Base-by-base conservation (phyloP, 2,888 invertebrate genomes). In the Oligia fasciuncula region DNA sequence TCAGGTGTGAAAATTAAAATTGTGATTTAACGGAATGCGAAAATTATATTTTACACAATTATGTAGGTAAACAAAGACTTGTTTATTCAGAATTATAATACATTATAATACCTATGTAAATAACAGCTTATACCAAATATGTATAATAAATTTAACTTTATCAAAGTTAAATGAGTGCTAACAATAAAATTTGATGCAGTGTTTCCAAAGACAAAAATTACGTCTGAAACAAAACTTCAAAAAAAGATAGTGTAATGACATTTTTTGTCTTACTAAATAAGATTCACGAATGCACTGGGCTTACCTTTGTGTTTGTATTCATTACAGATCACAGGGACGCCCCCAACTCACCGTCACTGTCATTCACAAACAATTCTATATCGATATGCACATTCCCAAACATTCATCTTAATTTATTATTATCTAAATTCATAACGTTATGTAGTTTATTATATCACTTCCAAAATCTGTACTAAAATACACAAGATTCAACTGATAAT, bases 281-380 rank as follows among this genome's bases (percentile, higher is more conserved):
- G 17, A 19, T 43, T 43, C 1, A 60, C 11, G 6, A 65, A 46
- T 29, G 2, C 19, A 23, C 17, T 1, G 2, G 8, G 57, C 83
- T 43, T 67, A 80, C 83, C 83, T 83, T 73, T 43, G 46, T 17
- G 6, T 29, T 43, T 4, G 9, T 66, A 6, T 23, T 11, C 8
- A 35, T 9, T 13, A 19, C 19, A 29, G 13, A 14, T 13, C 8
- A 13, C 65, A 19, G 40, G 3, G 49, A 49, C 40, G 11, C 0
- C 51, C 29, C 19, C 9, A 6, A 0, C 43, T 29, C 68, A 74
- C 70, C 51, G 9, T 60, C 78, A 84, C 81, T 19, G 66, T 14
- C 40, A 74, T 49, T 63, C 60, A 57, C 43, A 43, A 17, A 51
- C 0, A 35, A 73, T 35, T 46, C 9, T 65, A 9, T 73, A 19